These are phyloP conservation scores for Laticauda laticaudata DNA, from an alignment of 2,113 vertebrate genomes.

Conservation along the genomic window DNA sequence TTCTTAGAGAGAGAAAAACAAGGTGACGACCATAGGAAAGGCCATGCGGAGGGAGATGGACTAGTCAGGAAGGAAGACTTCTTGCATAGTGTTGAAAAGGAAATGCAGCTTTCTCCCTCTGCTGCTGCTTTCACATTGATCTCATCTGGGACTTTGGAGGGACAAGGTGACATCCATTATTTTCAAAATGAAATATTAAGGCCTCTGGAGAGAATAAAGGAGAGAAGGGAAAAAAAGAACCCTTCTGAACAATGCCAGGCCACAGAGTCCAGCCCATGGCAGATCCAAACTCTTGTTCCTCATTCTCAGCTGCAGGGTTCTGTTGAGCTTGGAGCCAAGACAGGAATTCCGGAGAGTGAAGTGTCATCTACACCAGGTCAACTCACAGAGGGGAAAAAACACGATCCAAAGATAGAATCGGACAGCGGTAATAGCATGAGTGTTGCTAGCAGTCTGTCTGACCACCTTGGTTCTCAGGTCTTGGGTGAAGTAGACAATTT, in stretches of 20 bases:
- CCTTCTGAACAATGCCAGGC: slow-evolving; percentile 12
- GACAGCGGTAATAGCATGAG: slow-evolving; percentile 1
- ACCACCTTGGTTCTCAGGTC: not conserved
- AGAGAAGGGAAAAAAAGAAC: slow-evolving; percentile 16
- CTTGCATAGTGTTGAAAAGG: not conserved
- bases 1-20: not conserved
- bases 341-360: not conserved
- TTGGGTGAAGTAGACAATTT: slow-evolving; percentile 39
- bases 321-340: not conserved
- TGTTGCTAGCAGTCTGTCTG: not conserved
- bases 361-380: not conserved
- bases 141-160: not conserved
- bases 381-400: not conserved
- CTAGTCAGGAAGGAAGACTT: not conserved
- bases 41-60: not conserved
- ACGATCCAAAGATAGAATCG: not conserved
- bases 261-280: not conserved
- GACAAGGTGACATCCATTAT: not conserved
- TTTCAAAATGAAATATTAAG: slow-evolving; percentile 25
- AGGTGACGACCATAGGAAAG: not conserved
- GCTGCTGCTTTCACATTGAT: slow-evolving; percentile 18
- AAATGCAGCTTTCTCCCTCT: not conserved
- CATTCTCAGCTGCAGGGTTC: not conserved
- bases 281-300: not conserved
- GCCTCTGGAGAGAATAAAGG: not conserved